Base-by-base conservation (phyloP, 2,113 vertebrate genomes). In the Aptenodytes forsteri region DNA sequence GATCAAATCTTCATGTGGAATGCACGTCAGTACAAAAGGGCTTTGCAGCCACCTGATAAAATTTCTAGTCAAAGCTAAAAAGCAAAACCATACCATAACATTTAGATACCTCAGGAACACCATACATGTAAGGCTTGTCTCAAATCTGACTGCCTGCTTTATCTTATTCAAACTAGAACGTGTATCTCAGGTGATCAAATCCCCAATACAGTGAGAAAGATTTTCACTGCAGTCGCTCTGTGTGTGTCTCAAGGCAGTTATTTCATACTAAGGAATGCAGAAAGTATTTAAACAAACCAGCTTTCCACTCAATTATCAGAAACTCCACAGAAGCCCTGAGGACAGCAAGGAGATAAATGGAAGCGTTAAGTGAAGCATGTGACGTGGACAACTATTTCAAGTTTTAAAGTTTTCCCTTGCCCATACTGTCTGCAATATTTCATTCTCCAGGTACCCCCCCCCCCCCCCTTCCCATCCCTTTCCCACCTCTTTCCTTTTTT, bases 241-340 rank as follows among this genome's bases (percentile, higher is more conserved):
- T 6, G 1, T 42, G 46, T 32, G n/a, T 77, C 62, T 67, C n/a
- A 78, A 90, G 66, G 54, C 56, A 72, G 58, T 85, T 90, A 87
- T 90, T 93, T 80, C 78, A 93, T 46, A 77, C 42, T 56, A 65
- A 90, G 88, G 92, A 97, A 96, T 83, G 82, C 66, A 93, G 66
- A 73, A 94, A 94, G 22, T 91, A 97, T 91, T 96, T 95, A 69
- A 83, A 66, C 83, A 95, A 90, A 78, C 29, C 61, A 79, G 61
- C 58, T 94, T 94, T 91, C 73, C 49, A 81, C 18, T 72, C 52
- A 85, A 72, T 72, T 93, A 95, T 75, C 92, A 95, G 61, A 66
- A 83, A 83, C 32, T 46, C 34, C 59, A 69, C 17, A 56, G 65
- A 87, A 83, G 65, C 47, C 13, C 4, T 42, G 29, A 90, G 50